Percentiles rank a stretch among this genome's conserved stretches.
These are phyloP conservation scores for Drepanosiphum platanoidis DNA, from an alignment of 2,888 invertebrate genomes.

Conservation along the genomic window DNA sequence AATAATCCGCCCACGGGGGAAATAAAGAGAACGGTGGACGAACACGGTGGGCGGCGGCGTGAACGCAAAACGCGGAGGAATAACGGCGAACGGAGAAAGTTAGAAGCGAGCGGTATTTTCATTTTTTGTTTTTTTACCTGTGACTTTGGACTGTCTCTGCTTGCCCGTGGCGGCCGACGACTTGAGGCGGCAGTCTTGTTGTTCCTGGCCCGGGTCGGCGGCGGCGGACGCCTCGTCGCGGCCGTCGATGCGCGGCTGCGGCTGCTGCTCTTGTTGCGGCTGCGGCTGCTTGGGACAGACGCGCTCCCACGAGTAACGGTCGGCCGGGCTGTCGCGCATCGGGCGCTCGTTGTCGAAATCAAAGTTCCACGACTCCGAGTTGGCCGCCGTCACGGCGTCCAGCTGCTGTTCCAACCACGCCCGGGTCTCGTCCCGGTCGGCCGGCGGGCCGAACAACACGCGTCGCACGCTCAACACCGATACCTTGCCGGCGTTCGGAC, in stretches of 20 bases:
- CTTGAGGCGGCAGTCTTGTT: background rate
- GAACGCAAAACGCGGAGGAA: background rate
- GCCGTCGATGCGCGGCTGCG: too few species aligned
- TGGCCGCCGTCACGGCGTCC: background rate
- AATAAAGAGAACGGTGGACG: background rate
- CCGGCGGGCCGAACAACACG: conserved; percentile 55
- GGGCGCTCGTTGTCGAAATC: conserved; percentile 52
- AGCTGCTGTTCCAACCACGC: conserved; percentile 46
- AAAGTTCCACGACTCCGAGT: conserved; percentile 42
- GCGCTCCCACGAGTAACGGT: conserved; percentile 58
- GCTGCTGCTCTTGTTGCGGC: background rate
- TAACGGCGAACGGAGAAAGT: background rate
- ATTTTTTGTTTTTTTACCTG: conserved; percentile 18
- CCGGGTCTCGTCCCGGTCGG: conserved; percentile 44
- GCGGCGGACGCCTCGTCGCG: background rate
- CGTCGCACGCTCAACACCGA: conserved; percentile 42
- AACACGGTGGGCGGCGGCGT: background rate
- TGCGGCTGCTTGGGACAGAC: background rate
- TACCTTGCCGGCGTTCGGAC: conserved; percentile 21
- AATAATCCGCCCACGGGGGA: conserved; percentile 33
- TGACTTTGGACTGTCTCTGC: conserved; percentile 43
- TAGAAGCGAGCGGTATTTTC: too few species aligned
- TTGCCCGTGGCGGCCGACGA: background rate
- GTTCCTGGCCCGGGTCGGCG: background rate
- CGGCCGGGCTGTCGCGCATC: conserved; percentile 39